These are phyloP conservation scores for Temnothorax longispinosus DNA, from an alignment of 1,140 invertebrate genomes.

Conservation along the genomic window DNA sequence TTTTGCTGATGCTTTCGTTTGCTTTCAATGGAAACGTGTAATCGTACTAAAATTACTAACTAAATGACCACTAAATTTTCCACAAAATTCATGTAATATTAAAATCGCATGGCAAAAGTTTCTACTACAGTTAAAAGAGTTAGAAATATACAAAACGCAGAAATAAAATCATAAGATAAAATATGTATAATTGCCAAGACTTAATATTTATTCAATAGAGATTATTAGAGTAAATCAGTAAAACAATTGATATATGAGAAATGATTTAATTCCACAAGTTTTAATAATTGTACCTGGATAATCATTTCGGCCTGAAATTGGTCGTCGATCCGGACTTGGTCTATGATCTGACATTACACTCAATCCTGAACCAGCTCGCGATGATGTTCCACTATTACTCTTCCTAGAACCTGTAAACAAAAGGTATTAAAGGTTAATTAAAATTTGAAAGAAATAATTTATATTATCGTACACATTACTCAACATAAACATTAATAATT, in stretches of 20 bases:
- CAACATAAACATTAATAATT: neutral
- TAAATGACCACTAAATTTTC: constrained; percentile 6
- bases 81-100: constrained; percentile 36
- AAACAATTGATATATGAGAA: neutral
- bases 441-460: constrained; percentile 27
- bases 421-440: constrained; percentile 23
- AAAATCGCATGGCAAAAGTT: neutral
- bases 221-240: neutral
- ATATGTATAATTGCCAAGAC: neutral
- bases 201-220: neutral
- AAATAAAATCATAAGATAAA: constrained; percentile 15
- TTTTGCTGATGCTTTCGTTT: constrained; percentile 78
- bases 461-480: neutral
- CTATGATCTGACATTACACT: constrained; percentile 85
- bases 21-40: constrained; percentile 54
- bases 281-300: constrained; percentile 70
- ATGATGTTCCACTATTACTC: constrained; percentile 87
- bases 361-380: constrained; percentile 86
- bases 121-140: neutral
- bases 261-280: neutral
- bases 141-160: neutral
- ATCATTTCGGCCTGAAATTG: constrained; percentile 69
- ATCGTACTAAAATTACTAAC: constrained; percentile 41
- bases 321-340: constrained; percentile 73
- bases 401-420: constrained; percentile 83